phyloP scores from a whole-genome alignment of 2,113 vertebrate species.

The Verasper variegatus region DNA sequence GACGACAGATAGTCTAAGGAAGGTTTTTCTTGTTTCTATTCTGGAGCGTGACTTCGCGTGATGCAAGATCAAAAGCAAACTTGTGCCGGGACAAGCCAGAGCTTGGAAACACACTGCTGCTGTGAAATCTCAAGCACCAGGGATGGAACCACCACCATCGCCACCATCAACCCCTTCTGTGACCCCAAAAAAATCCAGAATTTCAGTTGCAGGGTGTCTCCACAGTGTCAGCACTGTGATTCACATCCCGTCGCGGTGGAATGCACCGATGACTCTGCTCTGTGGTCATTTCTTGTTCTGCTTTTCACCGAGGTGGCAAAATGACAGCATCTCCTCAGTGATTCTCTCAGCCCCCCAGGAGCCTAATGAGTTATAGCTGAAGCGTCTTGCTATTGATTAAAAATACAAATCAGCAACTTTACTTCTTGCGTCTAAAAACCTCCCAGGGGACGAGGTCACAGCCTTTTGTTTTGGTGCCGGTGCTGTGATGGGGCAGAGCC shows the following conservation, averaged over 20 bases:
- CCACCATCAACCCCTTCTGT: background rate
- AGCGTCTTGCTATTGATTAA: conserved; percentile 28
- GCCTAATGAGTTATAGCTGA: conserved; percentile 45
- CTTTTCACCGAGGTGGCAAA: conserved; percentile 46
- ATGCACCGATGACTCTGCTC: conserved; percentile 53
- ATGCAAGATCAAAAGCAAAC: conserved; percentile 53
- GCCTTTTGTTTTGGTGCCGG: conserved; percentile 56
- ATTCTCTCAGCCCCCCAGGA: conserved; percentile 19
- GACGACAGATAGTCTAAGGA: conserved; percentile 24
- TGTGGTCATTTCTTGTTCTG: conserved; percentile 50
- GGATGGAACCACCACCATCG: conserved; percentile 5
- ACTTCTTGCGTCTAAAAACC: conserved; percentile 15
- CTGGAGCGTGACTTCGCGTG: conserved; percentile 46
- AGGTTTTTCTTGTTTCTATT: conserved; percentile 19
- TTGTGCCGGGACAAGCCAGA: conserved; percentile 46
- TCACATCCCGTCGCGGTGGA: conserved; percentile 62
- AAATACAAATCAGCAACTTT: conserved; percentile 62
- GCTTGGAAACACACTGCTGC: conserved; percentile 35
- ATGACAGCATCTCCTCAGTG: conserved; percentile 37
- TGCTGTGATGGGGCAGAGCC: conserved; percentile 17
- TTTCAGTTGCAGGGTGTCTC: conserved; percentile 47
- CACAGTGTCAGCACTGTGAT: conserved; percentile 59
- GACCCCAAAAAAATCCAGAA: conserved; percentile 5
- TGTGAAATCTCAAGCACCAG: background rate
- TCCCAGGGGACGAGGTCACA: conserved; percentile 40